Conservation (phyloP, 2,113 vertebrate genomes). For the Eleginops maclovinus region DNA sequence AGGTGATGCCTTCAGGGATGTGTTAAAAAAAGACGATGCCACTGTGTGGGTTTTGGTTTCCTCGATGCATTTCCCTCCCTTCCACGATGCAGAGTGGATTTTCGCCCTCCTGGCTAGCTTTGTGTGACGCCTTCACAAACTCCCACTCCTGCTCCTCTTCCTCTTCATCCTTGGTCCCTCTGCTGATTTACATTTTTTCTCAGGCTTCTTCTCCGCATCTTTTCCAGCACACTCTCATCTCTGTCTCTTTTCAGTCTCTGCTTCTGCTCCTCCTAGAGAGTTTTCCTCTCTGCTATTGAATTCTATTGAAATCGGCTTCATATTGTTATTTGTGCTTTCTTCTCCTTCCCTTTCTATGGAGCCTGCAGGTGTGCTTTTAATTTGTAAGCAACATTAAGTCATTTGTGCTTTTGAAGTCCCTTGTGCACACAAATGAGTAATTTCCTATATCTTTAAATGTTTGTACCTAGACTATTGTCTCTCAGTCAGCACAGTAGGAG, state of each 20-base stretch:
- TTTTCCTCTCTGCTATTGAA: conserved; percentile 4
- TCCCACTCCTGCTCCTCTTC: conserved; percentile 66
- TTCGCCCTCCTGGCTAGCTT: conserved; percentile 51
- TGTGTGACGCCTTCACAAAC: conserved; percentile 76
- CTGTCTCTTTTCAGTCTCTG: not conserved
- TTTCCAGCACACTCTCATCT: conserved; percentile 1
- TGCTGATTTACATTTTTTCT: conserved; percentile 66
- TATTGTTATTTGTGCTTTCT: not conserved
- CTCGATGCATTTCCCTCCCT: not conserved
- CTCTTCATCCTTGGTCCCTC: conserved; percentile 37
- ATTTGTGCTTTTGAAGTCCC: not conserved
- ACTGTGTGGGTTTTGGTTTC: not conserved
- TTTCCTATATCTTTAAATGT: not conserved
- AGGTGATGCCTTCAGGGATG: conserved; percentile 54
- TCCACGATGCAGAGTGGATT: conserved; percentile 13
- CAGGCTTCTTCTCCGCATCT: conserved; percentile 17
- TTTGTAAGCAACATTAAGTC: not conserved
- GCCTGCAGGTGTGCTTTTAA: not conserved
- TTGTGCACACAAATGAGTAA: not conserved
- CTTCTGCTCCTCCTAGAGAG: conserved; percentile 5
- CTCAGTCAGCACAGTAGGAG: not conserved
- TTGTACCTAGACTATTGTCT: not conserved
- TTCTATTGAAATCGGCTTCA: not conserved
- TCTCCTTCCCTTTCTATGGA: not conserved
- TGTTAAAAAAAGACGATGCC: not conserved